Evolutionary conservation across 2,888 invertebrate species (phyloP), one percentile per base, ranked within the genome.

Genomic region (Drosophila kuntzei): DNA sequence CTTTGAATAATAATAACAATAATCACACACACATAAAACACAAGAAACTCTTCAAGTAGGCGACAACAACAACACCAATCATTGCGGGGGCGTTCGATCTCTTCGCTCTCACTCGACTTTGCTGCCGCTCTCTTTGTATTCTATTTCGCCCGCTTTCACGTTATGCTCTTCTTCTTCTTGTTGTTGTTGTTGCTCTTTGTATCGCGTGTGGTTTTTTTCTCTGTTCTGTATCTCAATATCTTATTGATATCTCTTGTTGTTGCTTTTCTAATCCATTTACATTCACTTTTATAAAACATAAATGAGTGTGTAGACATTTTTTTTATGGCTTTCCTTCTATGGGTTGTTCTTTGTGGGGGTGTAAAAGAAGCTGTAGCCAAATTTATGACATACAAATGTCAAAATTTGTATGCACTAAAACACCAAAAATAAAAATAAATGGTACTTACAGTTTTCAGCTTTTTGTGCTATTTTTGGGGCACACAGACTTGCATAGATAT

Each of bases 351-450:
- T 41, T 69, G 73, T 71, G 80, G 72, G 76, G 70, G 80, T 47
- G 32, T 32, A 27, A 27, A 39, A 14, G 39, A 14, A 14, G 27
- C 14, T 7, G 41, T 51, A 25, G 34, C 53, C 43, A 69, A 72
- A 84, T 84, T 87, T 78, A 87, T 83, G 87, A 69, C 85, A 83
- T 60, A 72, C 66, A 83, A 87, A 85, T 84, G 85, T 84, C 85
- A 84, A 76, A 76, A 59, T 29, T 50, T 43, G 14, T 49, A 32
- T 71, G 58, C 46, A 71, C 54, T 46, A 67, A 37, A 62, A 41
- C 36, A 46, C 16, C 36, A 18, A 44, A 72, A 72, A 44, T 32
- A 18, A 44, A 72, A 72, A 44, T 32, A 44, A 74, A 63, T 46
- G 60, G 53, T 54, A 58, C 57, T 74, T 72, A 51, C 27, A 61